Percentiles rank a stretch among this genome's conserved stretches.
phyloP scores from a whole-genome alignment of 2,797 vertebrate species.

The Sitta carolinensis region DNA sequence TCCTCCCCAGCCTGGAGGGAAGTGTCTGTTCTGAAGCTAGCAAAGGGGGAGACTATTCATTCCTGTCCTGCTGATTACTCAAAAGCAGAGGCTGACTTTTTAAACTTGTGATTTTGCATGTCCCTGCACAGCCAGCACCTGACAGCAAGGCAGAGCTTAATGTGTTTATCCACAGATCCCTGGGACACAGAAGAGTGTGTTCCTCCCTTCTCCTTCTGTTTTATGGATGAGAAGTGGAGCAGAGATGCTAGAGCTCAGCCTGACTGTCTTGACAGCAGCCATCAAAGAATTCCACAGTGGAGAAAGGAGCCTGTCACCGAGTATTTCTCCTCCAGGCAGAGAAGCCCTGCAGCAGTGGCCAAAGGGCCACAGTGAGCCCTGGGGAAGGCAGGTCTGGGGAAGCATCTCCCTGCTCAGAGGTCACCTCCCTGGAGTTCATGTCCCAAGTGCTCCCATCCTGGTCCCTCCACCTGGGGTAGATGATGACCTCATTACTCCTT shows the following conservation, averaged over 20 bases:
- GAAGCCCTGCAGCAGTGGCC: not conserved
- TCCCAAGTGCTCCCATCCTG: not conserved
- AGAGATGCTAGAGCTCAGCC: constrained; percentile 3
- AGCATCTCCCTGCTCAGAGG: not conserved
- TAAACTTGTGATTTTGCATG: not conserved
- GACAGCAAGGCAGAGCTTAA: not conserved
- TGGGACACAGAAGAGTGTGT: not conserved
- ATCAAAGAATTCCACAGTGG: not conserved
- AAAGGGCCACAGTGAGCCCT: not conserved
- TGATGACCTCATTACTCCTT: not conserved
- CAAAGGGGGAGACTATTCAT: not conserved
- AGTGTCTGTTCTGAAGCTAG: not conserved
- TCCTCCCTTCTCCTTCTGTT: not conserved
- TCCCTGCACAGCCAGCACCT: not conserved
- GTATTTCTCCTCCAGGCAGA: not conserved
- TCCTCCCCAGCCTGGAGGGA: not conserved
- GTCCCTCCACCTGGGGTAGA: not conserved
- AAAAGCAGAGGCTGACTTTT: not conserved
- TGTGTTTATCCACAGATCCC: constrained; percentile 10
- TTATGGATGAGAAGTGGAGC: not conserved
- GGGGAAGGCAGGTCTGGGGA: not conserved
- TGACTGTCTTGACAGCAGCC: not conserved
- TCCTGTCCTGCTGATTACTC: not conserved
- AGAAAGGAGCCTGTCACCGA: not conserved
- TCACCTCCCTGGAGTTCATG: not conserved